Evolutionary conservation across 2,888 invertebrate genomes (phyloP).

Genomic region (Xanthorhoe designata): DNA sequence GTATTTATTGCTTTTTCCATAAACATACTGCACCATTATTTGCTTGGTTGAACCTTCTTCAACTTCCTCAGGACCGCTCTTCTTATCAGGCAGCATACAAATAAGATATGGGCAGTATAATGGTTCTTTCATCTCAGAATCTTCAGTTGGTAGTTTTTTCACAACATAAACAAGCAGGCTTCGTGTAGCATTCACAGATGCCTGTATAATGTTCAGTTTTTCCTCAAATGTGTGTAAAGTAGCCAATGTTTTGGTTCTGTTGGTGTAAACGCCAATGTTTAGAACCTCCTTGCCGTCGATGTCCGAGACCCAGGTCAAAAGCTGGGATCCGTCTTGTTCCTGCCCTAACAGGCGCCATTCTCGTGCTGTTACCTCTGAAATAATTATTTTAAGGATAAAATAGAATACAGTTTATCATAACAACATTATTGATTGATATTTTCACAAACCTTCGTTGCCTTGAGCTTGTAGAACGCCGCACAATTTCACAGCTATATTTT

Average conservation of each 20-base stretch:
- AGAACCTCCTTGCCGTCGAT: conserved; percentile 61
- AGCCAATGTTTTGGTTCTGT: conserved; percentile 85
- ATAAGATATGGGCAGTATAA: conserved; percentile 88
- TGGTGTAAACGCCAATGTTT: conserved; percentile 87
- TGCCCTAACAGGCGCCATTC: conserved; percentile 94
- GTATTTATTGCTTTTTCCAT: conserved; percentile 85
- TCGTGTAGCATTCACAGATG: conserved; percentile 89
- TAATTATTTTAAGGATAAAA: conserved; percentile 11
- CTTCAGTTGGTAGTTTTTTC: conserved; percentile 79
- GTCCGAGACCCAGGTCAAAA: conserved; percentile 88
- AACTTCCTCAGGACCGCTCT: conserved; percentile 64
- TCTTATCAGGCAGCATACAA: conserved; percentile 80
- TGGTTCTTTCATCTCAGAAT: conserved; percentile 63
- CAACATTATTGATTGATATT: conserved; percentile 37
- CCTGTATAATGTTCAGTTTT: conserved; percentile 90
- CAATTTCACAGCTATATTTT: conserved; percentile 86
- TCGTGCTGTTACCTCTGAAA: conserved; percentile 86
- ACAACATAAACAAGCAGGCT: conserved; percentile 89
- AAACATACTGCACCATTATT: conserved; percentile 92
- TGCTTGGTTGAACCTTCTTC: conserved; percentile 88
- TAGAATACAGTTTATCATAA: no score
- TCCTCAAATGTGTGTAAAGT: conserved; percentile 87
- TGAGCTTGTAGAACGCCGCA: conserved; percentile 83
- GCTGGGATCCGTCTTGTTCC: conserved; percentile 90
- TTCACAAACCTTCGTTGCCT: conserved; percentile 75